These are phyloP conservation scores for Streblospio benedicti DNA, from an alignment of 1,140 invertebrate species.

Conservation along the genomic window DNA sequence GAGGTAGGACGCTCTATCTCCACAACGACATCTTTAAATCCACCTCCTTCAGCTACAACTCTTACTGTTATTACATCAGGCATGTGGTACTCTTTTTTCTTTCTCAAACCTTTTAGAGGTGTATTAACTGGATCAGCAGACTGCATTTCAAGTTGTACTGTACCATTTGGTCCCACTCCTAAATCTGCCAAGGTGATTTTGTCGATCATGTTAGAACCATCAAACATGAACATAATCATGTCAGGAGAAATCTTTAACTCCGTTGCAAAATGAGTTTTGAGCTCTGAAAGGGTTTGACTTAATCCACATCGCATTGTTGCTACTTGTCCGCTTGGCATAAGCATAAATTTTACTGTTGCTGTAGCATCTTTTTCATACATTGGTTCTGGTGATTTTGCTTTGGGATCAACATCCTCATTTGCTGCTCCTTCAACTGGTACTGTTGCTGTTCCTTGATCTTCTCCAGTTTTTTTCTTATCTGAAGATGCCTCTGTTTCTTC, in stretches of 20 bases:
- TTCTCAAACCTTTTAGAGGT: constrained; percentile 41
- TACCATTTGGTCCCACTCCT: constrained; percentile 46
- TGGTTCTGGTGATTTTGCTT: not conserved
- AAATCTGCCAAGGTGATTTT: constrained; percentile 38
- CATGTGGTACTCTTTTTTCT: constrained; percentile 43
- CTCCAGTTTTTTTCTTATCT: constrained; percentile 8
- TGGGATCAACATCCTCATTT: constrained; percentile 16
- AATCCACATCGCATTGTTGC: constrained; percentile 41
- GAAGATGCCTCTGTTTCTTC: not conserved
- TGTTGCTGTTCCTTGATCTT: constrained; percentile 8
- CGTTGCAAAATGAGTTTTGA: constrained; percentile 40
- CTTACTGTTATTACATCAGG: constrained; percentile 46
- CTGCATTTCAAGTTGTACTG: constrained; percentile 44
- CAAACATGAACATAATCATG: constrained; percentile 39
- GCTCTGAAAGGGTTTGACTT: constrained; percentile 34
- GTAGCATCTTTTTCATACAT: constrained; percentile 34
- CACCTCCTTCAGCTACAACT: constrained; percentile 32
- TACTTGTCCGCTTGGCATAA: constrained; percentile 45
- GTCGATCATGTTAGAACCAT: constrained; percentile 38
- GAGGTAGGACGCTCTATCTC: constrained; percentile 41
- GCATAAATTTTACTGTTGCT: constrained; percentile 39
- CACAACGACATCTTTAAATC: constrained; percentile 41
- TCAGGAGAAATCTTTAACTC: constrained; percentile 42
- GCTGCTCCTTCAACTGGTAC: not conserved
- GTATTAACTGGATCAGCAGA: constrained; percentile 44